phyloP scores from a whole-genome alignment of 2,113 vertebrate species.

The Petroica traversi region DNA sequence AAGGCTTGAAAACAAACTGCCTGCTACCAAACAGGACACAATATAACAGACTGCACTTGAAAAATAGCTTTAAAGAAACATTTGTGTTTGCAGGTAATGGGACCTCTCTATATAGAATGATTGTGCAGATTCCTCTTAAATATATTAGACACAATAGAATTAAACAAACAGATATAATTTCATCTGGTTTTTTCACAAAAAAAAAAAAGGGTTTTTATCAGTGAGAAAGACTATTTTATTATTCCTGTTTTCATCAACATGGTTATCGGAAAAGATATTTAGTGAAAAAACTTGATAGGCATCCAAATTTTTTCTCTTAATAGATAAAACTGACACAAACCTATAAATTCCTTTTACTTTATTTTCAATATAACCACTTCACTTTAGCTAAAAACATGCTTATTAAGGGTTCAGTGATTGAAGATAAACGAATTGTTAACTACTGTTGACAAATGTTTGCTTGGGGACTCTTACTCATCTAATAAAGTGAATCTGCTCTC shows the following conservation, averaged over 20 bases:
- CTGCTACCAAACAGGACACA: not conserved
- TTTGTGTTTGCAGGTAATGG: not conserved
- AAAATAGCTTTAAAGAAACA: not conserved
- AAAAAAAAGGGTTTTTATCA: not conserved
- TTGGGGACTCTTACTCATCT: constrained; percentile 9
- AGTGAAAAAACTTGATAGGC: not conserved
- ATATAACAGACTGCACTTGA: not conserved
- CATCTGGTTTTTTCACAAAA: not conserved
- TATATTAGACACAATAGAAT: not conserved
- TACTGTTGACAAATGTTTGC: constrained; percentile 41
- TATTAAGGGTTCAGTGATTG: constrained; percentile 50
- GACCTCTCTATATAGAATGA: not conserved
- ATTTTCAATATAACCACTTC: constrained; percentile 32
- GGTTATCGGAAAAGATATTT: not conserved
- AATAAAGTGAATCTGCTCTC: constrained; percentile 18
- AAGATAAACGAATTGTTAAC: constrained; percentile 51
- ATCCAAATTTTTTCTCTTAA: not conserved
- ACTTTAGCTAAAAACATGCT: constrained; percentile 14
- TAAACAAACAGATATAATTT: not conserved
- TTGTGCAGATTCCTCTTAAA: not conserved
- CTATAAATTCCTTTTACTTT: constrained; percentile 15
- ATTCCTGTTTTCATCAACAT: not conserved
- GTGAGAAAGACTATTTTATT: not conserved
- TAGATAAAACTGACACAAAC: not conserved
- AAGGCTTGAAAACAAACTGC: not conserved